Base-by-base conservation (phyloP, 2,113 vertebrate genomes). In the Channa argus region DNA sequence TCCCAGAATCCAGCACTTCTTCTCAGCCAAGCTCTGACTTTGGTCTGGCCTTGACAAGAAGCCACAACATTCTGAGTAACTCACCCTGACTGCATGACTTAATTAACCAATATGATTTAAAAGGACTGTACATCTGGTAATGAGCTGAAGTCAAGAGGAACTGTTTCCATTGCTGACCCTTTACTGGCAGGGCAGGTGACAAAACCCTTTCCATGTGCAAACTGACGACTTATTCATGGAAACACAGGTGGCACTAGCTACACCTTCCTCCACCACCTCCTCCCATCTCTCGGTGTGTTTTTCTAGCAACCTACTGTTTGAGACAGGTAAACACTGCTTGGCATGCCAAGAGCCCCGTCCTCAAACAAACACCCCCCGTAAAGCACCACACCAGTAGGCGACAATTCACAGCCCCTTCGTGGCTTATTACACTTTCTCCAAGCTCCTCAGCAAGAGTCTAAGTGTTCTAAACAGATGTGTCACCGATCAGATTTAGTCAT, bases 401-500 rank as follows among this genome's bases (percentile, higher is more conserved):
- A 64, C 65, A 70, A 69, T 84, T 83, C 79, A 78, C 79, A 65
- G 70, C 77, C 81, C 77, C 79, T 66, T 82, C 37, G 46, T 51
- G 65, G 60, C 82, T 81, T 74, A 74, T 80, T 71, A 62, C 80
- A 63, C 50, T 63, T 85, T 46, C 74, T 73, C 45, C 64, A 58
- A 43, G 49, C 74, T 50, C 69, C 69, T 47, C 59, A 15, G 34
- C 44, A 66, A 44, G 49, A 51, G 6, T 75, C 74, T 62, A 39
- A 67, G 49, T 15, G 24, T 61, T 73, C 60, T 36, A 10, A 56
- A 79, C 67, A 73, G 54, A 82, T 55, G 55, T 47, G 70, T 74
- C 80, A 85, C 77, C 82, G 71, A 81, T 87, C 84, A 76, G 74
- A 88, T 84, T 74, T 46, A 51, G 63, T 82, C 75, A 85, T 80